Evolutionary conservation across 2,888 invertebrate species (phyloP).

Genomic region (Aethes cnicana): DNA sequence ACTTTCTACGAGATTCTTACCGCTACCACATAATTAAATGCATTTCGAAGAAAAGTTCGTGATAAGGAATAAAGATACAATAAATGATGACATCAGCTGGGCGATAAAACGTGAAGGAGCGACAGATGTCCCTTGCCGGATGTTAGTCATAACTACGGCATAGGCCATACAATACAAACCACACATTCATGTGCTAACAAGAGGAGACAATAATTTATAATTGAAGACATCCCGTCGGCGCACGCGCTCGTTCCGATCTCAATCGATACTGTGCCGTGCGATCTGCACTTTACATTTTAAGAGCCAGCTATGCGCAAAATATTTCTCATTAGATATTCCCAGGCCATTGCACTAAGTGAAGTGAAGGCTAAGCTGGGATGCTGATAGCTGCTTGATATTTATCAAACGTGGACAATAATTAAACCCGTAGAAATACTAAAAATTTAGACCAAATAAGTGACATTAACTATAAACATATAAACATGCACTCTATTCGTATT

Average conservation of each 20-base stretch:
- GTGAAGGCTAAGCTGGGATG: not conserved
- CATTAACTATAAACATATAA: too few relatives aligned
- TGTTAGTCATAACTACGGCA: slow-evolving; percentile 64
- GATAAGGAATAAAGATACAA: slow-evolving; percentile 45
- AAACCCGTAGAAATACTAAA: too few relatives aligned
- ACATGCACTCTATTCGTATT: too few relatives aligned
- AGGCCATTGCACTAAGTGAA: not conserved
- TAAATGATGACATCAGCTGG: slow-evolving; percentile 53
- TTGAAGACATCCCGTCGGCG: slow-evolving; percentile 75
- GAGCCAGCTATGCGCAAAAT: slow-evolving; percentile 2
- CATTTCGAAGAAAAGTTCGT: slow-evolving; percentile 31
- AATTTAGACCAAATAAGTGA: too few relatives aligned
- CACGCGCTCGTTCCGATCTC: slow-evolving; percentile 41
- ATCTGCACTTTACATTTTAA: slow-evolving; percentile 14
- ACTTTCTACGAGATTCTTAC: too few relatives aligned
- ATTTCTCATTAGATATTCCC: slow-evolving; percentile 8
- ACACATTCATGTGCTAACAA: slow-evolving; percentile 61
- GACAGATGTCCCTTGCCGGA: slow-evolving; percentile 71
- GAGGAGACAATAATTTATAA: slow-evolving; percentile 63
- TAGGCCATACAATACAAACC: slow-evolving; percentile 43
- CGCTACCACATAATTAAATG: too few relatives aligned
- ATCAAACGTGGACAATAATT: not conserved
- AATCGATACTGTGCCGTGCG: slow-evolving; percentile 39
- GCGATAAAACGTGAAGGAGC: slow-evolving; percentile 48
- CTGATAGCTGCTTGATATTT: not conserved